Evolutionary conservation across 2,797 vertebrate species (phyloP).

Genomic region (Spinibarbus caldwelli): DNA sequence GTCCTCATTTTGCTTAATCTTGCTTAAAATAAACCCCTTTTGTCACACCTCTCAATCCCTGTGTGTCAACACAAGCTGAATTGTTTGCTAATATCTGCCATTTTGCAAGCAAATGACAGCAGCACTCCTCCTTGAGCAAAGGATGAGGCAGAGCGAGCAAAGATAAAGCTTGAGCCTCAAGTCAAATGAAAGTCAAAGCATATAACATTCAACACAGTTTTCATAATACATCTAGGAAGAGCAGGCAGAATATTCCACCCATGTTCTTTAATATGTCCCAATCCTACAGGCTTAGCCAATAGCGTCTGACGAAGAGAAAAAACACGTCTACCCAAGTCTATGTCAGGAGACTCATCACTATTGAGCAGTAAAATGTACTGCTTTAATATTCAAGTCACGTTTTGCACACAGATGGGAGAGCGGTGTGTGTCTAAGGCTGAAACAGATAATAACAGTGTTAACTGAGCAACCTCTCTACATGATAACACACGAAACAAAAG

Average conservation of each 20-base stretch:
- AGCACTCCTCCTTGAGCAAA: conserved; percentile 42
- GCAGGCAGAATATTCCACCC: conserved; percentile 28
- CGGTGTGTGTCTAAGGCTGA: conserved; percentile 34
- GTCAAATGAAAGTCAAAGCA: conserved; percentile 29
- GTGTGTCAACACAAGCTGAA: conserved; percentile 26
- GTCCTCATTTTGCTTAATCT: conserved; percentile 54
- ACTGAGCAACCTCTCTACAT: conserved; percentile 30
- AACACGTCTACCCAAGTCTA: not conserved
- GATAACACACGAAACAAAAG: conserved; percentile 24
- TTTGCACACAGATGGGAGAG: conserved; percentile 44
- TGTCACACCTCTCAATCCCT: conserved; percentile 46
- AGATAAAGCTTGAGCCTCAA: conserved; percentile 23
- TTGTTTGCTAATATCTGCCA: conserved; percentile 45
- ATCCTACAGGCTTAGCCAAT: conserved; percentile 20
- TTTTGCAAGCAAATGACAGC: conserved; percentile 22
- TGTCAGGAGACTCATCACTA: conserved; percentile 34
- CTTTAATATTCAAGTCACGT: conserved; percentile 48
- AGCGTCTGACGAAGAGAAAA: conserved; percentile 30
- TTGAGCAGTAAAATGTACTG: conserved; percentile 32
- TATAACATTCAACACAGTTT: conserved; percentile 32
- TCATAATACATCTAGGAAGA: conserved; percentile 39
- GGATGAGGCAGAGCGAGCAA: conserved; percentile 33
- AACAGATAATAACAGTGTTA: conserved; percentile 35
- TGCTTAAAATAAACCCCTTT: conserved; percentile 57
- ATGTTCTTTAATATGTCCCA: conserved; percentile 31